A percentile compares a stretch with the other conserved stretches of the same genome.
Evolutionary conservation across 2,113 vertebrate species (phyloP).

Genomic region (Thunnus thynnus): DNA sequence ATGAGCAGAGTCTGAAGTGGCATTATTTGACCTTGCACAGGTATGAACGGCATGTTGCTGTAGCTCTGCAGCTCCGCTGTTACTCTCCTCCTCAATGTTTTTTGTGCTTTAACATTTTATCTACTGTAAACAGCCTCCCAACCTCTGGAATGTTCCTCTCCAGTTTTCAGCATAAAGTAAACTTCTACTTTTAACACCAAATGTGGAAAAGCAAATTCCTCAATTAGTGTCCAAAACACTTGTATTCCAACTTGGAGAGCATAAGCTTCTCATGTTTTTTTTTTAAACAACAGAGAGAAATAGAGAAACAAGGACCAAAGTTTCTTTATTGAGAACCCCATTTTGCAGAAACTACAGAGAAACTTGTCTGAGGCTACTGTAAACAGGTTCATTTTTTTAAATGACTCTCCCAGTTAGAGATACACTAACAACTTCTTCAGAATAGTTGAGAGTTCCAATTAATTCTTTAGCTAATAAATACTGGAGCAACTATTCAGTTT

Average conservation of each 20-base stretch:
- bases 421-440: neutral
- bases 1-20: slow-evolving; percentile 3
- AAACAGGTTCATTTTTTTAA: slow-evolving; percentile 2
- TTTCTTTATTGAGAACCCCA: neutral
- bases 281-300: neutral
- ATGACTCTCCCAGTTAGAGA: neutral
- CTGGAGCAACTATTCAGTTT: neutral
- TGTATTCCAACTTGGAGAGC: neutral
- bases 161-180: neutral
- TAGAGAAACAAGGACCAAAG: neutral
- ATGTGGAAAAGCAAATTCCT: slow-evolving; percentile 9
- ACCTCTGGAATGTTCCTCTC: slow-evolving; percentile 12
- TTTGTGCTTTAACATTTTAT: neutral
- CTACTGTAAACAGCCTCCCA: neutral
- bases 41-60: slow-evolving; percentile 33
- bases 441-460: neutral
- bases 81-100: neutral
- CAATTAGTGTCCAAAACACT: neutral
- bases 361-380: neutral
- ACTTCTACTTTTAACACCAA: slow-evolving; percentile 13
- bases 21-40: slow-evolving; percentile 22
- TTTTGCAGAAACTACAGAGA: neutral
- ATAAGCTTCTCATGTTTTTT: neutral
- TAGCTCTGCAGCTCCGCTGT: slow-evolving; percentile 5
- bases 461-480: neutral